phyloP scores from a whole-genome alignment of 2,888 invertebrate genomes.

The Spodoptera exigua region DNA sequence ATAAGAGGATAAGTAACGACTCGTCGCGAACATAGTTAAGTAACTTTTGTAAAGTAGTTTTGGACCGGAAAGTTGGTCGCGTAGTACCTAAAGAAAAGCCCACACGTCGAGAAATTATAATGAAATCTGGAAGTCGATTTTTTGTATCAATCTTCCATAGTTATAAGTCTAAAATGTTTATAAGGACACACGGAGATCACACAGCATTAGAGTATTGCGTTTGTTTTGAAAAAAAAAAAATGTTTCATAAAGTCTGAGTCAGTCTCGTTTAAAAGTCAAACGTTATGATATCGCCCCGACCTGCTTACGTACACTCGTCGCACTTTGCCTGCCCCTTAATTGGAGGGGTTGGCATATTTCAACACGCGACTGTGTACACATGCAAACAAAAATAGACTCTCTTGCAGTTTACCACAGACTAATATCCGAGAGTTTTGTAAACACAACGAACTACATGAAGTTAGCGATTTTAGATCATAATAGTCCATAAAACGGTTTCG shows the following conservation, averaged over 20 bases:
- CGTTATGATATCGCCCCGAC: slow-evolving; percentile 81
- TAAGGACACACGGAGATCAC: slow-evolving; percentile 30
- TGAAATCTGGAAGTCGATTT: slow-evolving; percentile 5
- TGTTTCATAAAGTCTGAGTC: slow-evolving; percentile 71
- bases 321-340: slow-evolving; percentile 84
- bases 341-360: slow-evolving; percentile 79
- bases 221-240: slow-evolving; percentile 69
- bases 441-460: slow-evolving; percentile 72
- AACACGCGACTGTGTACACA: slow-evolving; percentile 76
- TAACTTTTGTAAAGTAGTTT: slow-evolving; percentile 52
- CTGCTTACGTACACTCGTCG: slow-evolving; percentile 83
- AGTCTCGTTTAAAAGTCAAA: slow-evolving; percentile 82
- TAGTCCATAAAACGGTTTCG: slow-evolving; percentile 75
- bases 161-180: slow-evolving; percentile 5
- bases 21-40: slow-evolving; percentile 42
- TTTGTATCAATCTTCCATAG: slow-evolving; percentile 4
- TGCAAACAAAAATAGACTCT: slow-evolving; percentile 78
- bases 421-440: slow-evolving; percentile 68
- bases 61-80: slow-evolving; percentile 29
- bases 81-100: slow-evolving; percentile 18
- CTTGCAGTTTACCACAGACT: slow-evolving; percentile 62
- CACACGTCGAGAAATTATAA: slow-evolving; percentile 12
- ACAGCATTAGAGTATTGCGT: slow-evolving; percentile 55
- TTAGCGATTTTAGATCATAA: slow-evolving; percentile 78
- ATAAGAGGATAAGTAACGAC: slow-evolving; percentile 45